These are phyloP conservation scores for Brachionichthys hirsutus DNA, from an alignment of 2,113 vertebrate species.

Conservation along the genomic window DNA sequence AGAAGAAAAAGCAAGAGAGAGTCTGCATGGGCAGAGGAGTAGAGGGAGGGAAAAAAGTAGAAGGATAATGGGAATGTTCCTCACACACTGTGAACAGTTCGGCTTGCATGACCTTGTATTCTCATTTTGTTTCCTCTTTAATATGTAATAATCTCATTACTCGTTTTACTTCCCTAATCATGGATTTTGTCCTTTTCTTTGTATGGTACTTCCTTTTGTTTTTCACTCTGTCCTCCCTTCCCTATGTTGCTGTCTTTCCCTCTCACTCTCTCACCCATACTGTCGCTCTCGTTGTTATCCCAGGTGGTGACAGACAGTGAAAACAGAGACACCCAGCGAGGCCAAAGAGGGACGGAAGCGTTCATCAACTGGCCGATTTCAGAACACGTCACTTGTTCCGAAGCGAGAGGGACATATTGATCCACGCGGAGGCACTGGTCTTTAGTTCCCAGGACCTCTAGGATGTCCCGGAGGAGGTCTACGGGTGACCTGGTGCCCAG, in stretches of 20 bases:
- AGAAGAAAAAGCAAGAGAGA: background rate
- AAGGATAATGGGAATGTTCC: constrained; percentile 12
- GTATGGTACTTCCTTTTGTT: constrained; percentile 1
- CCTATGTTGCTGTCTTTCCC: constrained; percentile 13
- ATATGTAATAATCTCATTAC: constrained; percentile 9
- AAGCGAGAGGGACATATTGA: background rate
- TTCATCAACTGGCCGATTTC: constrained; percentile 24
- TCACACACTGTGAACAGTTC: constrained; percentile 1
- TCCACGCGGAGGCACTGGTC: background rate
- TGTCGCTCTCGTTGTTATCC: constrained; percentile 62
- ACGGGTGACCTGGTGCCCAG: constrained; percentile 79
- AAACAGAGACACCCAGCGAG: constrained; percentile 38
- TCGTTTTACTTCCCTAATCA: constrained; percentile 5
- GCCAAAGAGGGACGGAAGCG: constrained; percentile 33
- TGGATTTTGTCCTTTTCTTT: background rate
- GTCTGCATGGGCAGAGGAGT: background rate
- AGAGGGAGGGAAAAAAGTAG: constrained; percentile 16
- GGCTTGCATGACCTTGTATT: background rate
- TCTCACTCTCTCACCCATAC: constrained; percentile 30
- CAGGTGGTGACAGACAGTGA: constrained; percentile 61
- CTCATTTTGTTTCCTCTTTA: background rate
- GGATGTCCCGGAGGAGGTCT: constrained; percentile 78
- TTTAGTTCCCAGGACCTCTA: constrained; percentile 48
- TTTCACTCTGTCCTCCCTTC: constrained; percentile 6
- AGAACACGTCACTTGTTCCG: constrained; percentile 2